phyloP scores from a whole-genome alignment of 2,113 vertebrate species.

The Ptyas mucosa region DNA sequence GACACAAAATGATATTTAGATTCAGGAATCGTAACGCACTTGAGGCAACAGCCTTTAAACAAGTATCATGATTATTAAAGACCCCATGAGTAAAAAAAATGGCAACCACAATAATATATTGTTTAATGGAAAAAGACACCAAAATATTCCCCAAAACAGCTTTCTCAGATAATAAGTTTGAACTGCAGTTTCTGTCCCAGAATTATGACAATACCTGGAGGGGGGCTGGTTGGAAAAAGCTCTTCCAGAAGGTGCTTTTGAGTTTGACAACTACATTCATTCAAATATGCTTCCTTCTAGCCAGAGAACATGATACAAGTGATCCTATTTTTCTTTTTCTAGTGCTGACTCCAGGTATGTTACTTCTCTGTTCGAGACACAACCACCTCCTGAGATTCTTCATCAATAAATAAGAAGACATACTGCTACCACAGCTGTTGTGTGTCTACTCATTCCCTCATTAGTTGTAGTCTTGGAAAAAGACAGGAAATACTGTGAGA shows the following conservation, averaged over 20 bases:
- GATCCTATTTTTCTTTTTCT: slow-evolving; percentile 22
- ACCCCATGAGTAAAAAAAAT: neutral
- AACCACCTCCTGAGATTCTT: slow-evolving; percentile 61
- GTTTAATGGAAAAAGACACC: neutral
- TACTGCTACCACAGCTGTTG: slow-evolving; percentile 64
- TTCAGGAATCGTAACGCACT: neutral
- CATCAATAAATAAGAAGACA: slow-evolving; percentile 76
- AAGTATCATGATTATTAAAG: neutral
- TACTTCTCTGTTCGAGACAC: slow-evolving; percentile 58
- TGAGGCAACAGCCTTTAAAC: neutral
- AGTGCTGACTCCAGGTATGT: slow-evolving; percentile 11
- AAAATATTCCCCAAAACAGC: neutral
- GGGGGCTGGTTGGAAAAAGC: neutral
- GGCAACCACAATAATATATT: neutral
- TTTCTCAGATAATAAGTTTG: neutral
- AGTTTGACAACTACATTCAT: neutral
- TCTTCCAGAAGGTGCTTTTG: neutral
- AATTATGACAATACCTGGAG: neutral
- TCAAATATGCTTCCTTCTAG: neutral
- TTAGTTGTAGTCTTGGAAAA: slow-evolving; percentile 48
- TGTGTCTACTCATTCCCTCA: slow-evolving; percentile 56
- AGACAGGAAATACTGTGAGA: neutral
- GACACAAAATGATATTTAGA: neutral
- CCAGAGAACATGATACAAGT: slow-evolving; percentile 27
- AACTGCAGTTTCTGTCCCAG: neutral